Conservation (phyloP, 2,113 vertebrate species). For the Platichthys flesus region DNA sequence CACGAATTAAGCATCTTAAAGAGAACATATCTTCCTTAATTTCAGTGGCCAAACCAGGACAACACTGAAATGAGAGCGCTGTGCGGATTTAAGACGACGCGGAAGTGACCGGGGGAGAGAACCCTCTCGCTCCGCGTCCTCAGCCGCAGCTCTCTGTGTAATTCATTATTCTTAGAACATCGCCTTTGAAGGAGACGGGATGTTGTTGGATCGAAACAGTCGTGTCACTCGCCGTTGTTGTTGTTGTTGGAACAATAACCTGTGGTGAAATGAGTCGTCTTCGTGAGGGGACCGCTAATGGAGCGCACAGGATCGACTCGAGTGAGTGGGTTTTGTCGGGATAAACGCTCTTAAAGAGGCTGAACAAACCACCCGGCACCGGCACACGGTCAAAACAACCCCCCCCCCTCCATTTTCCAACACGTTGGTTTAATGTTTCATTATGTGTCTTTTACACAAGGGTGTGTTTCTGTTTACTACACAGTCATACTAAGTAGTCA, state of each 20-base stretch:
- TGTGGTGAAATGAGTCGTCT: slow-evolving; percentile 45
- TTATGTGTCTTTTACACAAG: rapidly evolving
- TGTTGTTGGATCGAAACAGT: slow-evolving; percentile 26
- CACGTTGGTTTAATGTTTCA: neutral
- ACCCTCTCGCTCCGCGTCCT: slow-evolving; percentile 31
- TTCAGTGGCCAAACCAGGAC: rapidly evolving
- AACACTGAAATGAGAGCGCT: neutral
- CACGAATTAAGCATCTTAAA: neutral
- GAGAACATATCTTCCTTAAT: neutral
- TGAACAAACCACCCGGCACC: slow-evolving; percentile 27
- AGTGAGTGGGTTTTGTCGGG: slow-evolving; percentile 58
- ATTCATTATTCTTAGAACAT: slow-evolving; percentile 80
- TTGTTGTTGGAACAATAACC: slow-evolving; percentile 52
- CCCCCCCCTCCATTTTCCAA: neutral
- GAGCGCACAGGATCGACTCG: slow-evolving; percentile 41
- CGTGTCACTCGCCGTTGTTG: slow-evolving; percentile 26
- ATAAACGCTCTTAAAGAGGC: slow-evolving; percentile 44
- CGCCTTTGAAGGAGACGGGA: slow-evolving; percentile 65
- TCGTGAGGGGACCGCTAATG: slow-evolving; percentile 30
- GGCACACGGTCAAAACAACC: slow-evolving; percentile 38
- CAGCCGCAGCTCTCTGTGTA: slow-evolving; percentile 23
- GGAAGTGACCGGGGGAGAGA: slow-evolving; percentile 50
- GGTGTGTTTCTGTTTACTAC: neutral
- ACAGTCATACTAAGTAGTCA: neutral
- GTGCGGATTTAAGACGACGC: slow-evolving; percentile 25